Evolutionary conservation across 2,888 invertebrate species (phyloP).

Genomic region (Cerastoderma edule): DNA sequence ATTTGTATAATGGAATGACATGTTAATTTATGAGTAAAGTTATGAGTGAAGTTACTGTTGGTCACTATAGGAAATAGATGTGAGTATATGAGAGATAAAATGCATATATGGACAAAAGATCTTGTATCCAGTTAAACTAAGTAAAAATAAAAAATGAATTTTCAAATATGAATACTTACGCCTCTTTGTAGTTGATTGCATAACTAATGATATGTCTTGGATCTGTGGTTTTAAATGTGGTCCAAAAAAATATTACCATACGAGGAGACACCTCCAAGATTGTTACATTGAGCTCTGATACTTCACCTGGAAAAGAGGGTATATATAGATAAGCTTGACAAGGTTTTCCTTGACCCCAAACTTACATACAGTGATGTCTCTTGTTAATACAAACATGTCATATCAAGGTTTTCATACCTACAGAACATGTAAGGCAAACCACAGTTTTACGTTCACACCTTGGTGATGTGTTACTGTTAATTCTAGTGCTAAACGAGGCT

Average conservation of each 20-base stretch:
- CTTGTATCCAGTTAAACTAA: not conserved
- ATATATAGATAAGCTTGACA: not conserved
- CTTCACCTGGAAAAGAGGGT: constrained; percentile 59
- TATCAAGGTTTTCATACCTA: no score
- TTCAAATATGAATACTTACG: constrained; percentile 83
- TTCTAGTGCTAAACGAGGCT: no score
- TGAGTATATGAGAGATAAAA: not conserved
- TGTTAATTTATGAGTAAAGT: no score
- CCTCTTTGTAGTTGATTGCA: constrained; percentile 92
- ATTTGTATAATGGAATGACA: no score
- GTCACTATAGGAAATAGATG: not conserved
- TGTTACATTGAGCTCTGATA: constrained; percentile 58
- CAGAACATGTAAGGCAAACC: no score
- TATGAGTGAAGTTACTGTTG: no score
- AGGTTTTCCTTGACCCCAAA: no score
- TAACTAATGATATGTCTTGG: constrained; percentile 94
- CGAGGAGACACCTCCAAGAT: constrained; percentile 49
- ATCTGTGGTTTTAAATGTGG: constrained; percentile 84
- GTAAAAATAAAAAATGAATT: not conserved
- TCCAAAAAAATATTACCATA: constrained; percentile 82
- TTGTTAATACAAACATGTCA: no score
- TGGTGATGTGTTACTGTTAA: no score
- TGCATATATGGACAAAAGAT: not conserved
- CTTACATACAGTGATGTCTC: no score
- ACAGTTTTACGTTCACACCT: no score